Evolutionary conservation across 1,140 invertebrate genomes (phyloP).

Genomic region (Zaprionus gabonicus): DNA sequence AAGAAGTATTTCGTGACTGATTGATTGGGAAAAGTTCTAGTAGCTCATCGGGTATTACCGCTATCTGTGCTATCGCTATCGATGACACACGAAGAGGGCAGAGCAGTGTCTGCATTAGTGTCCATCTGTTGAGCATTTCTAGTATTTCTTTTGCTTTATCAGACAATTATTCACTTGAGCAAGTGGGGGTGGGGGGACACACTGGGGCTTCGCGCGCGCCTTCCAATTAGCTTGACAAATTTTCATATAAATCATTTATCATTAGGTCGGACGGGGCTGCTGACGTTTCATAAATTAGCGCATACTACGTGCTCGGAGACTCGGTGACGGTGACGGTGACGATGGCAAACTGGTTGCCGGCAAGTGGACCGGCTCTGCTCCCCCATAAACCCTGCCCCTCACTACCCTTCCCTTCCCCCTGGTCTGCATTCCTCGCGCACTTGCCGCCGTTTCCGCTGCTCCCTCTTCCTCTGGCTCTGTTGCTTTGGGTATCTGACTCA

Average conservation of each 20-base stretch:
- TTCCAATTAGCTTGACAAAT: constrained; percentile 60
- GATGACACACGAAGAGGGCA: too few relatives aligned
- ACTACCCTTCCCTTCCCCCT: not conserved
- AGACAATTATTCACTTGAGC: constrained; percentile 4
- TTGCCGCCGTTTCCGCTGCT: constrained; percentile 16
- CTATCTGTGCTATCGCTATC: too few relatives aligned
- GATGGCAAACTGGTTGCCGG: constrained; percentile 67
- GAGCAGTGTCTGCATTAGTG: too few relatives aligned
- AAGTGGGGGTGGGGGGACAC: not conserved
- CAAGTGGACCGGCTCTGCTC: constrained; percentile 34
- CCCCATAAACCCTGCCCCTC: not conserved
- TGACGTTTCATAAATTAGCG: constrained; percentile 51
- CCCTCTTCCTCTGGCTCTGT: not conserved
- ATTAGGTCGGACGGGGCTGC: constrained; percentile 34
- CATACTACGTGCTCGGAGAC: constrained; percentile 44
- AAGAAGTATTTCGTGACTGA: not conserved
- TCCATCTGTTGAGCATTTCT: not conserved
- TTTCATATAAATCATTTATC: constrained; percentile 70
- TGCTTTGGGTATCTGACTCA: constrained; percentile 56
- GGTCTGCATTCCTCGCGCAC: not conserved
- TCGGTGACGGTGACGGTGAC: not conserved
- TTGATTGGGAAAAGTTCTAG: not conserved
- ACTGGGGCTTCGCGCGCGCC: constrained; percentile 51
- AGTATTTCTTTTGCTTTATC: not conserved
- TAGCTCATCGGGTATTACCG: not conserved